A percentile compares a stretch with the other conserved stretches of the same genome.
phyloP scores from a whole-genome alignment of 2,888 invertebrate genomes.

The Beris chalybata region DNA sequence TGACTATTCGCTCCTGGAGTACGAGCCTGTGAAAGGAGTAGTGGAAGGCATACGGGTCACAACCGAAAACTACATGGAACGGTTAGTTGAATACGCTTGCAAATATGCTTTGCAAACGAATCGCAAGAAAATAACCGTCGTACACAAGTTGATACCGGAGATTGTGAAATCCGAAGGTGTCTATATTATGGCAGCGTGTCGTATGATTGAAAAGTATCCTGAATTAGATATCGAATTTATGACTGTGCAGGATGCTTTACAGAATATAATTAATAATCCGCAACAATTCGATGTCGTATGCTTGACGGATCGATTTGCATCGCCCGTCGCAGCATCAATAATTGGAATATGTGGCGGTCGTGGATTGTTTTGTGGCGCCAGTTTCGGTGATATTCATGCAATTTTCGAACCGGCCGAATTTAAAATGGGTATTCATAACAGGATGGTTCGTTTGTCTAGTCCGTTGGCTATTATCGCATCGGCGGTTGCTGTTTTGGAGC shows the following conservation, averaged over 20 bases:
- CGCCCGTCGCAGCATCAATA: conserved; percentile 45
- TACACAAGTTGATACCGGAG: conserved; percentile 41
- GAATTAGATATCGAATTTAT: not conserved
- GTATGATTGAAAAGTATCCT: not conserved
- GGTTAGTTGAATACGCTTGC: conserved; percentile 45
- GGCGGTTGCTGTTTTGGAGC: not conserved
- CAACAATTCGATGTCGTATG: conserved; percentile 46
- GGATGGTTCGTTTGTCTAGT: not conserved
- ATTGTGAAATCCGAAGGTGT: conserved; percentile 3
- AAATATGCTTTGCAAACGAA: conserved; percentile 38
- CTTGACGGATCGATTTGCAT: conserved; percentile 47
- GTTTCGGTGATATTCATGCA: conserved; percentile 46
- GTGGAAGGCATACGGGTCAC: conserved; percentile 48
- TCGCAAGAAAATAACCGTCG: conserved; percentile 45
- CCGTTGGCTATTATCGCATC: not conserved
- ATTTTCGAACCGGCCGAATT: conserved; percentile 49
- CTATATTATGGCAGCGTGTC: not conserved
- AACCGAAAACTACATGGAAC: conserved; percentile 32
- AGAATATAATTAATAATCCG: conserved; percentile 42
- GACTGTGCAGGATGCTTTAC: not conserved
- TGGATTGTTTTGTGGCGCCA: conserved; percentile 46
- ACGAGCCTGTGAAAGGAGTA: conserved; percentile 48
- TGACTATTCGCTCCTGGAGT: conserved; percentile 47
- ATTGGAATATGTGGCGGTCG: conserved; percentile 48
- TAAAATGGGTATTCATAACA: not conserved